A percentile compares a stretch with the other conserved stretches of the same genome.
phyloP scores from a whole-genome alignment of 1,140 invertebrate genomes.

The Drosophila novamexicana region DNA sequence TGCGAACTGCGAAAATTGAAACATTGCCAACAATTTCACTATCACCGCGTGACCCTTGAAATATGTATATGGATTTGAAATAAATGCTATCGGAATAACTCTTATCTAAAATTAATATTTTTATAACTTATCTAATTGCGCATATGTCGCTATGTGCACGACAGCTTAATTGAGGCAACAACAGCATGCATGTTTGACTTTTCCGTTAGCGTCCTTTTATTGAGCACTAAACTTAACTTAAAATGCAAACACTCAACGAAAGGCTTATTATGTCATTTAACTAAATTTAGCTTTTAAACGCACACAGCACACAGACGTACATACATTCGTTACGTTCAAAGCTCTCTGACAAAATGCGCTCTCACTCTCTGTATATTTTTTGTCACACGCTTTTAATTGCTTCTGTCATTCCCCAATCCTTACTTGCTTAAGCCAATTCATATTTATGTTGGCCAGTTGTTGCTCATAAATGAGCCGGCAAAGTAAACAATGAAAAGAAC shows the following conservation, averaged over 20 bases:
- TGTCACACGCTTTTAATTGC: slow-evolving; percentile 30
- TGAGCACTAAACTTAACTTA: slow-evolving; percentile 53
- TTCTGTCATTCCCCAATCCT: slow-evolving; percentile 19
- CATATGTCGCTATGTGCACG: not conserved
- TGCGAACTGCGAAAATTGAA: slow-evolving; percentile 59
- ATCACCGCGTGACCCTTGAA: slow-evolving; percentile 69
- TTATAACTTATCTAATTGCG: not conserved
- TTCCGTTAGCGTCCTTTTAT: slow-evolving; percentile 17
- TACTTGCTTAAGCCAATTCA: slow-evolving; percentile 32
- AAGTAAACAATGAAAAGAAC: slow-evolving; percentile 57
- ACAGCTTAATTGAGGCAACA: not conserved
- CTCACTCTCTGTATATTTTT: not conserved
- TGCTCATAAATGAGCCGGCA: slow-evolving; percentile 56
- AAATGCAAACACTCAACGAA: slow-evolving; percentile 46
- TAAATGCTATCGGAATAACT: not conserved
- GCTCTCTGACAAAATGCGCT: slow-evolving; percentile 1
- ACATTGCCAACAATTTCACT: slow-evolving; percentile 72
- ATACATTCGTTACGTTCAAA: slow-evolving; percentile 1
- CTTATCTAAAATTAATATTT: not conserved
- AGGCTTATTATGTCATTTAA: slow-evolving; percentile 76
- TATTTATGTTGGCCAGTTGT: slow-evolving; percentile 32
- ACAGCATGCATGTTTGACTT: not conserved
- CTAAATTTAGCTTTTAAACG: slow-evolving; percentile 73
- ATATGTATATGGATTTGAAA: slow-evolving; percentile 1
- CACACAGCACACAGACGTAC: slow-evolving; percentile 33